Percentiles rank a stretch among this genome's conserved stretches.
phyloP scores from a whole-genome alignment of 2,888 invertebrate genomes.

The Trisateles emortualis region DNA sequence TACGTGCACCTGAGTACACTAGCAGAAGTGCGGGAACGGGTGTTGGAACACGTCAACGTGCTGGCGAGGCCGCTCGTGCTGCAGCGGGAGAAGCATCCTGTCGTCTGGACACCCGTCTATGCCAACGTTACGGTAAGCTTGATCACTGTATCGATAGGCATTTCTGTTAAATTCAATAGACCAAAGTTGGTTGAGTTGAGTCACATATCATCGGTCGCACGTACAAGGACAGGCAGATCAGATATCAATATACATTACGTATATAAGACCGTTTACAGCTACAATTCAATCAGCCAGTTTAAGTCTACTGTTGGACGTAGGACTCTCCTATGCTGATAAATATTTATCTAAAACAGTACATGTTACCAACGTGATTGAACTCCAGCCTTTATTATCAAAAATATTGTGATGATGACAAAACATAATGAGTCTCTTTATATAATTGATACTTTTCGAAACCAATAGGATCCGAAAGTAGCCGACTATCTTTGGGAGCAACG shows the following conservation, averaged over 20 bases:
- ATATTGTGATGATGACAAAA: too few relatives aligned
- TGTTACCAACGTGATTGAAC: too few relatives aligned
- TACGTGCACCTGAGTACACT: constrained; percentile 98
- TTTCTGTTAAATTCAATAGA: too few relatives aligned
- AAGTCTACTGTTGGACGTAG: too few relatives aligned
- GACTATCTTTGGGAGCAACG: constrained; percentile 96
- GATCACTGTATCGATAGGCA: constrained; percentile 12
- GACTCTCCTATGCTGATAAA: too few relatives aligned
- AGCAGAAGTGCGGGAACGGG: constrained; percentile 99
- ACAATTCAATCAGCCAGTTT: too few relatives aligned
- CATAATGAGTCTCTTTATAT: background rate
- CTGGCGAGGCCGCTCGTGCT: constrained; percentile 98
- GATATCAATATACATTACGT: too few relatives aligned
- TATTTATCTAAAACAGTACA: too few relatives aligned
- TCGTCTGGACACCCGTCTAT: constrained; percentile 99
- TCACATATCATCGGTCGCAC: too few relatives aligned
- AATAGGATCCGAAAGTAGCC: constrained; percentile 94
- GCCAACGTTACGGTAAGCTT: constrained; percentile 93
- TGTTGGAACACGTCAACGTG: constrained; percentile 97
- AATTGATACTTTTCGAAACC: constrained; percentile 9
- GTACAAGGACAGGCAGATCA: too few relatives aligned
- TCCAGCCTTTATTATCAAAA: background rate
- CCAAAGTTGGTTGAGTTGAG: too few relatives aligned
- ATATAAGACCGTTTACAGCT: too few relatives aligned
- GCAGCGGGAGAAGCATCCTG: constrained; percentile 93